A percentile compares a stretch with the other conserved stretches of the same genome.
These are phyloP conservation scores for Neodiprion lecontei DNA, from an alignment of 1,140 invertebrate species.

Conservation along the genomic window DNA sequence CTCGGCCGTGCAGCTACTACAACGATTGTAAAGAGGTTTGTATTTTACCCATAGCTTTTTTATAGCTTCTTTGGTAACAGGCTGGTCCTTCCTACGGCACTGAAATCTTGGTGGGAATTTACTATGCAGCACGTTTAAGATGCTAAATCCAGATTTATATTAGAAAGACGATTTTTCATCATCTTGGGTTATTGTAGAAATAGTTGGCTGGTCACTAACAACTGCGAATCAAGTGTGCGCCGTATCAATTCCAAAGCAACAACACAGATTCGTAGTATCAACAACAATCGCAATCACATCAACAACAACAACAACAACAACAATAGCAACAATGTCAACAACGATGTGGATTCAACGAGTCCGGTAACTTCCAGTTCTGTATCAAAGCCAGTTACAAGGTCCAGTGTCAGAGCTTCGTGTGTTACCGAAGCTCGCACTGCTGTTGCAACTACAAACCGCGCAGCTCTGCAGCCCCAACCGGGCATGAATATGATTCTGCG, in stretches of 20 bases:
- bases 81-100: background rate
- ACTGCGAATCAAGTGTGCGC: conserved; percentile 46
- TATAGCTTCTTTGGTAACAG: conserved; percentile 15
- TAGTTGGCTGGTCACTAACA: conserved; percentile 47
- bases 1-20: conserved; percentile 45
- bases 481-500: conserved; percentile 56
- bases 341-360: conserved; percentile 23
- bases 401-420: conserved; percentile 44
- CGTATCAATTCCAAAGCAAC: conserved; percentile 51
- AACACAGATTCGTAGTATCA: conserved; percentile 40
- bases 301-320: conserved; percentile 32
- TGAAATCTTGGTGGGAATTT: background rate
- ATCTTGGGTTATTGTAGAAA: conserved; percentile 47
- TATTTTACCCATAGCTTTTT: background rate
- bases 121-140: background rate
- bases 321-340: conserved; percentile 34
- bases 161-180: conserved; percentile 5
- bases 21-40: conserved; percentile 55
- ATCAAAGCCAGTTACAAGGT: conserved; percentile 53
- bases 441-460: conserved; percentile 46
- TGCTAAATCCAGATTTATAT: background rate
- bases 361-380: conserved; percentile 35
- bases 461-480: conserved; percentile 41
- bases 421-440: conserved; percentile 41
- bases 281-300: conserved; percentile 33